Evolutionary conservation across 2,113 vertebrate genomes (phyloP), one percentile per base, ranked within the genome.

Genomic region (Hypocryptadius cinnamomeus): DNA sequence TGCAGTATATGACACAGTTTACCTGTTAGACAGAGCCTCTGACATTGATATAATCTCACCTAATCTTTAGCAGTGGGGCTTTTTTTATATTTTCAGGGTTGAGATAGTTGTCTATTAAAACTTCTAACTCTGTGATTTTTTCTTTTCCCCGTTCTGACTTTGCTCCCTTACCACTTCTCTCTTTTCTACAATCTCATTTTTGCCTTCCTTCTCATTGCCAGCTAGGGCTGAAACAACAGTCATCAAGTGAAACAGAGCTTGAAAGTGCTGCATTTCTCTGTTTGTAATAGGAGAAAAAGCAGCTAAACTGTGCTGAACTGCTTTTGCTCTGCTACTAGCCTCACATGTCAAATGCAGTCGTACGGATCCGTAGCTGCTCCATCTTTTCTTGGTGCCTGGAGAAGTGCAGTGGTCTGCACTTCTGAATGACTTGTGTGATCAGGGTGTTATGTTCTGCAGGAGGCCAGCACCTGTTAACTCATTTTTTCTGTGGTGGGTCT

Each of bases 311-410:
- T 79, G 37, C 44, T n/a, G 53, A 81, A 44, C 61, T 4, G 1
- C 35, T 73, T 88, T 61, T 61, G 21, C 39, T 83, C 4, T 89
- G 51, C 59, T 50, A 0, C 56, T 73, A 59, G 30, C 27, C 14
- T 44, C 18, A 19, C 2, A 2, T 73, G 44, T 60, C 37, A 68
- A 25, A 59, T 44, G 47, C 68, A 28, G 63, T 90, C 57, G 15
- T 54, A 76, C 0, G 0, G 45, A 79, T 64, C 53, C 0, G 0
- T 51, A 68, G 79, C 83, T 74, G 42, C 48, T 77, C 39, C 0
- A 0, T 33, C 81, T 27, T 89, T 8, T 4, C 60, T 69, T 25
- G 11, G 30, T 87, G 68, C 53, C 53, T 79, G 87, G 11, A 72
- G 82, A 53, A 19, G 11, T 88, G 60, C 57, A 93, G 39, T 4